Conservation (phyloP, 2,113 vertebrate species). For the Pangasianodon hypophthalmus region DNA sequence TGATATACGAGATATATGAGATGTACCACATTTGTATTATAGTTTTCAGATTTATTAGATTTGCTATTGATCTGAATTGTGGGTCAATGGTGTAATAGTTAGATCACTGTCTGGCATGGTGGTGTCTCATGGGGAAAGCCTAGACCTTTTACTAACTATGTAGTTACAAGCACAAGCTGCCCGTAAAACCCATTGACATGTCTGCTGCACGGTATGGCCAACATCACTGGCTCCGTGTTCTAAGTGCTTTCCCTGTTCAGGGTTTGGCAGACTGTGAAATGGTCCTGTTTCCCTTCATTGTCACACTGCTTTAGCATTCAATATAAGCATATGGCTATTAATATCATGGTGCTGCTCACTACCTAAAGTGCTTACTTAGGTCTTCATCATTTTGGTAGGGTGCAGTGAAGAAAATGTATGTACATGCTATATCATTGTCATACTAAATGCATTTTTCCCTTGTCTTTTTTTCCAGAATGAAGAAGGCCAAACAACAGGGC, state of each 20-base stretch:
- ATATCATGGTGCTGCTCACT: slow-evolving; percentile 13
- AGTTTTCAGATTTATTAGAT: background rate
- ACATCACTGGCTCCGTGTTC: slow-evolving; percentile 26
- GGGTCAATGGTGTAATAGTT: background rate
- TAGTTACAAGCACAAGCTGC: slow-evolving; percentile 25
- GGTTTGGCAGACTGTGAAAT: slow-evolving; percentile 30
- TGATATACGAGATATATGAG: background rate
- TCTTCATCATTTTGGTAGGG: background rate
- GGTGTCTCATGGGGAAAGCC: slow-evolving; percentile 1
- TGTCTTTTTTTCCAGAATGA: slow-evolving; percentile 64
- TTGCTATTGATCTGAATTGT: background rate
- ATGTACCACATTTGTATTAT: slow-evolving; percentile 6
- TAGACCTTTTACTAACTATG: slow-evolving; percentile 15
- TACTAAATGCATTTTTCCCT: background rate
- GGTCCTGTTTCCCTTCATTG: slow-evolving; percentile 40
- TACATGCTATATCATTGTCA: background rate
- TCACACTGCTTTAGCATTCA: slow-evolving; percentile 15
- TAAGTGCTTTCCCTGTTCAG: slow-evolving; percentile 26
- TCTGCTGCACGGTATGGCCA: slow-evolving; percentile 22
- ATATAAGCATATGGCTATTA: slow-evolving; percentile 29
- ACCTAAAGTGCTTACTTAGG: background rate
- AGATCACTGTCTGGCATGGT: background rate
- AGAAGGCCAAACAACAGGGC: slow-evolving; percentile 63
- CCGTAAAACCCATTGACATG: slow-evolving; percentile 40
- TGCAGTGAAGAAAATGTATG: background rate